Conservation (phyloP, 2,113 vertebrate species). For the Himantopus leucocephalus region DNA sequence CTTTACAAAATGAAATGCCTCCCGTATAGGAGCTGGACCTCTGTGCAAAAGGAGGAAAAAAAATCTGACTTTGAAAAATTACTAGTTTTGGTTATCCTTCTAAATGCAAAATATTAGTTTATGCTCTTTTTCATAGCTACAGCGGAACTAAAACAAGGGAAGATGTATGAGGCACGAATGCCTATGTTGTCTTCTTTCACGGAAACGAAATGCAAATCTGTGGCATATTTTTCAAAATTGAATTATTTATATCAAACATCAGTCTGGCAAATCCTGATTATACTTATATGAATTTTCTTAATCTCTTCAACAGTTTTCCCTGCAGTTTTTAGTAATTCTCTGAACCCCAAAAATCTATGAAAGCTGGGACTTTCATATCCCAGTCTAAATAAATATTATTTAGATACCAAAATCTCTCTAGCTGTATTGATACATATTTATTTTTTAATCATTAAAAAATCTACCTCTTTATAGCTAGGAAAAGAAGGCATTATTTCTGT, state of each 20-base stretch:
- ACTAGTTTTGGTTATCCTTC: not conserved
- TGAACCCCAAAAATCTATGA: not conserved
- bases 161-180: not conserved
- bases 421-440: not conserved
- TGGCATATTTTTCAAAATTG: not conserved
- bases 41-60: not conserved
- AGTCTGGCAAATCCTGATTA: not conserved
- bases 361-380: not conserved
- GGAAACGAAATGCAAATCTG: not conserved
- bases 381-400: not conserved
- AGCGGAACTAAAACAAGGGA: not conserved
- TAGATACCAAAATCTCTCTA: not conserved
- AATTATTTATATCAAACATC: slow-evolving; percentile 17
- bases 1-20: not conserved
- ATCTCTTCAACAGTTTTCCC: not conserved
- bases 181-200: not conserved
- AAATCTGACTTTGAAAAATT: not conserved
- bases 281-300: not conserved
- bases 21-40: not conserved
- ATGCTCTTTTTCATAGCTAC: not conserved
- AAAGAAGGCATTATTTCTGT: not conserved
- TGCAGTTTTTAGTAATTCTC: not conserved
- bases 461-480: not conserved
- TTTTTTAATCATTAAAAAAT: not conserved
- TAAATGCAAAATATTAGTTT: not conserved